Evolutionary conservation across 1,140 invertebrate species (phyloP).

Genomic region (Harpegnathos saltator): DNA sequence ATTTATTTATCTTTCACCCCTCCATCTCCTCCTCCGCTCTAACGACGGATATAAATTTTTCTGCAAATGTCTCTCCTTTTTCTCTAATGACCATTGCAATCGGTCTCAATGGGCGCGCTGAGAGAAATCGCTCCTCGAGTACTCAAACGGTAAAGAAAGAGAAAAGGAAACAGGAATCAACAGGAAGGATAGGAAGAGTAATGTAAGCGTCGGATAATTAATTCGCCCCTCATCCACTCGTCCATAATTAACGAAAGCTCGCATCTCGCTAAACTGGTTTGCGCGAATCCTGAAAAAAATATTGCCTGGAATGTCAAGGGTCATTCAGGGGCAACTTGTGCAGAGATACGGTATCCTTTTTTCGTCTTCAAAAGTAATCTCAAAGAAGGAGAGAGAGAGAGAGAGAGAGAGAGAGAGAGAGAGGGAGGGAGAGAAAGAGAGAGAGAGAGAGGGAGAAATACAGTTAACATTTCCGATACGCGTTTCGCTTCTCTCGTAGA

Average conservation of each 20-base stretch:
- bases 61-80: conserved; percentile 64
- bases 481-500: too few relatives aligned
- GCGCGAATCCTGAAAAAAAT: too few relatives aligned
- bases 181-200: background rate
- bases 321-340: too few relatives aligned
- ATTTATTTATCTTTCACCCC: conserved; percentile 80
- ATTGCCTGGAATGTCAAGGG: too few relatives aligned
- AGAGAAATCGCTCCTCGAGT: background rate
- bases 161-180: background rate
- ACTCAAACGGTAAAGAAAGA: background rate
- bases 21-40: conserved; percentile 61
- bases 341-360: too few relatives aligned
- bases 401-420: background rate
- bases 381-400: too few relatives aligned
- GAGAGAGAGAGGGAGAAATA: conserved; percentile 42
- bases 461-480: too few relatives aligned
- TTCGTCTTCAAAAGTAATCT: too few relatives aligned
- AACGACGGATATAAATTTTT: conserved; percentile 79
- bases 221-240: background rate
- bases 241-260: too few relatives aligned
- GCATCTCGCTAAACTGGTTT: too few relatives aligned
- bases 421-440: too few relatives aligned
- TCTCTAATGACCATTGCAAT: conserved; percentile 33
- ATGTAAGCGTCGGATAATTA: background rate
- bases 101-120: background rate